Evolutionary conservation across 1,140 invertebrate genomes (phyloP).

Genomic region (Pseudachorutes palmiensis): DNA sequence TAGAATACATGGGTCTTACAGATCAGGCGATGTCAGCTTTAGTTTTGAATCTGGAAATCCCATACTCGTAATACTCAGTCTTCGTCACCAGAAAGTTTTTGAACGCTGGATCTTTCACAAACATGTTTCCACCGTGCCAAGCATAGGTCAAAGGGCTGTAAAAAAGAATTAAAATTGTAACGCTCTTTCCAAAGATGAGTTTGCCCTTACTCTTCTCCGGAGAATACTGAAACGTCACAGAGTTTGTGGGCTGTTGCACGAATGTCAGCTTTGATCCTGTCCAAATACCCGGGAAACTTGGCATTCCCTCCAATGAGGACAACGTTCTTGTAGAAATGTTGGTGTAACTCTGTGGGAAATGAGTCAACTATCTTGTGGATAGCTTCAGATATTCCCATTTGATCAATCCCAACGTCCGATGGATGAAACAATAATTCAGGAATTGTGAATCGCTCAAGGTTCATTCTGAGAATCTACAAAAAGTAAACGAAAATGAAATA

Average conservation of each 20-base stretch:
- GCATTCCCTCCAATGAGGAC: constrained; percentile 84
- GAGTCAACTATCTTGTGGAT: constrained; percentile 64
- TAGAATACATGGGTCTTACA: too few species aligned
- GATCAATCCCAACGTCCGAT: constrained; percentile 84
- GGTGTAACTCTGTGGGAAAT: constrained; percentile 67
- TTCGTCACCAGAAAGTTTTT: constrained; percentile 62
- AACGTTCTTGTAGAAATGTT: constrained; percentile 80
- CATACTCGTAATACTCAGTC: constrained; percentile 82
- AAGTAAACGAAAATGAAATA: constrained; percentile 41
- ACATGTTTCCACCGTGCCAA: constrained; percentile 72
- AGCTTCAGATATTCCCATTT: constrained; percentile 90
- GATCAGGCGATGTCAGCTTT: constrained; percentile 47
- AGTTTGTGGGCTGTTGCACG: constrained; percentile 41
- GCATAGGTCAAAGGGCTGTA: constrained; percentile 68
- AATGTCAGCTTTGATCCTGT: constrained; percentile 70
- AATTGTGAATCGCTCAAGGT: constrained; percentile 85
- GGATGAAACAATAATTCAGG: constrained; percentile 94
- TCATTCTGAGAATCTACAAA: constrained; percentile 66
- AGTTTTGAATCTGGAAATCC: constrained; percentile 48
- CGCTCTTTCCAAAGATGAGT: neutral
- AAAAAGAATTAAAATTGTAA: constrained; percentile 27
- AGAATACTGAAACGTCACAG: neutral
- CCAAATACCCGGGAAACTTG: constrained; percentile 71
- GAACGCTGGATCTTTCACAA: constrained; percentile 66
- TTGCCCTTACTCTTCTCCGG: neutral